Base-by-base conservation (phyloP, 1,140 invertebrate genomes). In the Phthorimaea operculella region DNA sequence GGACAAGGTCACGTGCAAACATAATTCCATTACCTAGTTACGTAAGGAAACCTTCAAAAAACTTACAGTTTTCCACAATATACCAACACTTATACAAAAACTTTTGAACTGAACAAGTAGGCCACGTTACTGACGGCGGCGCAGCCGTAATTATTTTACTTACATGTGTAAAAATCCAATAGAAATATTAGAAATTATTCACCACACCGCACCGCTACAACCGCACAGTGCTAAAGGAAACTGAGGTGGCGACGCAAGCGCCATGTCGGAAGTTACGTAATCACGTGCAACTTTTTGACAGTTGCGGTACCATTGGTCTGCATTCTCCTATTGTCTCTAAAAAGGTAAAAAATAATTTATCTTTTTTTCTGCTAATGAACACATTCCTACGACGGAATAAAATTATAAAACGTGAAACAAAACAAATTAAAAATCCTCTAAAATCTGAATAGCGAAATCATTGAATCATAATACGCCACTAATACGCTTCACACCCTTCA, bases 1-100 rank as follows among this genome's bases (percentile, higher is more conserved):
- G 74, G 51, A 61, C 81, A 84, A 82, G 77, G 81, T 84, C 81
- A 82, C 79, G 79, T 82, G 79, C 71, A 75, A 83, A 79, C 72
- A 74, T 76, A 74, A 76, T 75, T 76, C 66, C 72, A 77, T 76
- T 76, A 73, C 10, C 36, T n/a, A 51, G 74, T 83, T 83, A 84
- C 81, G 81, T 84, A 84, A 84, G 81, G 71, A 57, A 73, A 70
- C 58, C 66, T 39, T 55, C 36, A 39, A 54, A 33, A 44, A 33
- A 56, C 36, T 49, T 55, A 54, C 39, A 36, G 45, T 33, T 50
- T 34, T 47, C 15, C 15, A 28, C 48, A 58, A 56, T 42, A 51
- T 52, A 34, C n/a, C 33, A 42, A 28, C 51, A 44, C 15, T 51
- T 39, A 39, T 39, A 9, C 3, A 9, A 42, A 39, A 51, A 45